These are phyloP conservation scores for Proisotoma minuta DNA, from an alignment of 2,888 invertebrate genomes.

Conservation along the genomic window DNA sequence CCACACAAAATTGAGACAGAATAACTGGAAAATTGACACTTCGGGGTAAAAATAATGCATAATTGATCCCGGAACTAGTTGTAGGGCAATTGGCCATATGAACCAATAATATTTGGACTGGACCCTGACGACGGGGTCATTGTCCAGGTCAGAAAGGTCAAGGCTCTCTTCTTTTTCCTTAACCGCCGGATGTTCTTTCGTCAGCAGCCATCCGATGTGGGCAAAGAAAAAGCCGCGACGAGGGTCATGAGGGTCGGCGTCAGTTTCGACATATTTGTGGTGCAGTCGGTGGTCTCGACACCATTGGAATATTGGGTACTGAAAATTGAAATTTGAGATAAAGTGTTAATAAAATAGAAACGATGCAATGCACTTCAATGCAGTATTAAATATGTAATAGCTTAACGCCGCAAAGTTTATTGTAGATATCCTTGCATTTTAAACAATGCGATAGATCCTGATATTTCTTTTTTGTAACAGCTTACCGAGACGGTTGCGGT, in stretches of 20 bases:
- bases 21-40: neutral
- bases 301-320: constrained; percentile 1
- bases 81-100: neutral
- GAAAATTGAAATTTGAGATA: no score
- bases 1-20: neutral
- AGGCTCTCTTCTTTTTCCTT: neutral
- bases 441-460: no score
- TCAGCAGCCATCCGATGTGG: neutral
- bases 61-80: neutral
- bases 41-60: neutral
- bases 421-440: no score
- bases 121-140: constrained; percentile 7
- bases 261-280: neutral
- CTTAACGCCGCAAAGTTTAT: no score
- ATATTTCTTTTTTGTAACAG: no score
- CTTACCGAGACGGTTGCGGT: constrained; percentile 21
- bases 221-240: neutral
- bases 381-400: no score
- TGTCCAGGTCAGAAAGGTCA: constrained; percentile 4
- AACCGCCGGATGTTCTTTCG: neutral
- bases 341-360: no score
- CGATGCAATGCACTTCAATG: no score
- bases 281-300: neutral
- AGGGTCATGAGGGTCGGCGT: neutral
- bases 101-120: neutral